Conservation (phyloP, 2,113 vertebrate species). For the Dolichotis patagonum region DNA sequence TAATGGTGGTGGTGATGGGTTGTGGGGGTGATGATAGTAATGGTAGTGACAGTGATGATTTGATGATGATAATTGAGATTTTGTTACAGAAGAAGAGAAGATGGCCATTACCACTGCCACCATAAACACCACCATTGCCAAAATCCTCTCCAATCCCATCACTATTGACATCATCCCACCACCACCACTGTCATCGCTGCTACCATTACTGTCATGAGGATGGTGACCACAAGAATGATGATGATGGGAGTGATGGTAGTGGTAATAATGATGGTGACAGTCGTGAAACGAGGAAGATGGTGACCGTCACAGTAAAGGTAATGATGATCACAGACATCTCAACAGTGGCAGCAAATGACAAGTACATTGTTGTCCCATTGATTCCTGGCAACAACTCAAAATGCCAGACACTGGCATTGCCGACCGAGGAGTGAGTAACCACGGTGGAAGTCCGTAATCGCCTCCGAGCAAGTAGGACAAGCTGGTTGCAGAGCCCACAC, state of each 20-base stretch:
- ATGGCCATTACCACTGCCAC: neutral
- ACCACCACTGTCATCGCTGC: neutral
- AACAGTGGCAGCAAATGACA: too few relatives aligned
- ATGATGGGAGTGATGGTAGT: rapidly evolving
- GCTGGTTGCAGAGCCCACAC: neutral
- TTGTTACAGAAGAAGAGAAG: rapidly evolving
- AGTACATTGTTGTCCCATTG: too few relatives aligned
- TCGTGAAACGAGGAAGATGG: too few relatives aligned
- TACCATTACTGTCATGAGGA: too few relatives aligned
- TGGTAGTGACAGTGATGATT: rapidly evolving
- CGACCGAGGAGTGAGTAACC: neutral
- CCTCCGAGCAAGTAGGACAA: rapidly evolving
- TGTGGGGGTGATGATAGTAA: rapidly evolving
- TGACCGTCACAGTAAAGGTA: rapidly evolving
- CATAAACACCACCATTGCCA: neutral
- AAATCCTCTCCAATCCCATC: too few relatives aligned
- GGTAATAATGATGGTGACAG: too few relatives aligned
- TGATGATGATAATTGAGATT: rapidly evolving
- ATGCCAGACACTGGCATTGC: neutral
- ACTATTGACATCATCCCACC: neutral
- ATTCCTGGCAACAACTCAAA: neutral
- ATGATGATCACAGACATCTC: neutral
- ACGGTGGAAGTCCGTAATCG: rapidly evolving
- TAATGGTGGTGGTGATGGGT: neutral
- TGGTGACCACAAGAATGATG: rapidly evolving